Base-by-base conservation (phyloP, 1,140 invertebrate genomes). In the Camponotus vicinus region DNA sequence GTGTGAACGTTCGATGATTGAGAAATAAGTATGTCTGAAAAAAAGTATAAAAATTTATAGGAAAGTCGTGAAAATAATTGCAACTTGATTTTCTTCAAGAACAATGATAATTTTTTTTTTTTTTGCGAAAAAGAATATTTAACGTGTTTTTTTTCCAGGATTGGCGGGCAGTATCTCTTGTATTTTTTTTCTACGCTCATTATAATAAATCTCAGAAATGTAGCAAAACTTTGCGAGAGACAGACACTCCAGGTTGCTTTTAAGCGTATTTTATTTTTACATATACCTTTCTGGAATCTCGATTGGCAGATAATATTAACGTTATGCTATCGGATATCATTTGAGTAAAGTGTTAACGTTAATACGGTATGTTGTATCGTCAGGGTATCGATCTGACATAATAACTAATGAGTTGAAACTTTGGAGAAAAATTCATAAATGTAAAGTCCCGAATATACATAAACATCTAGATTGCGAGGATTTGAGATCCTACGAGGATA, bases 161-260 rank as follows among this genome's bases (percentile, higher is more conserved):
- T 75, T 37, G 79, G 32, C 76, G 70, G 79, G 79, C 85, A 86
- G 85, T 86, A 83, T 86, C 78, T 83, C 64, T 61, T 85, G 37
- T 64, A 66, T 75, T 34, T 83, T 13, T 45, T 15, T 42, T 40
- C 49, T 55, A 70, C 21, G 8, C 64, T 52, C 34, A 13, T 85
- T 63, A 52, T 78, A 42, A 27, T 66, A 75, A 59, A 61, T 83
- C 57, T 83, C 80, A 71, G 27, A 78, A n/a, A 49, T 34, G 8
- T 70, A 57, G 63, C 49, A 55, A 80, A 80, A 79, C 34, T 57
- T 70, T 52, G 21, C 34, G n/a, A 40, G 49, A 52, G 15, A 52
- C 49, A 52, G 32, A 80, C 77, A 27, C 8, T 40, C n/a, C n/a
- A 34, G 32, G 27, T 32, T 69, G 64, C 40, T 55, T 27, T 37